Percentiles rank a stretch among this genome's conserved stretches.
Conservation (phyloP, 1,140 invertebrate species). For the Diabrotica virgifera region DNA sequence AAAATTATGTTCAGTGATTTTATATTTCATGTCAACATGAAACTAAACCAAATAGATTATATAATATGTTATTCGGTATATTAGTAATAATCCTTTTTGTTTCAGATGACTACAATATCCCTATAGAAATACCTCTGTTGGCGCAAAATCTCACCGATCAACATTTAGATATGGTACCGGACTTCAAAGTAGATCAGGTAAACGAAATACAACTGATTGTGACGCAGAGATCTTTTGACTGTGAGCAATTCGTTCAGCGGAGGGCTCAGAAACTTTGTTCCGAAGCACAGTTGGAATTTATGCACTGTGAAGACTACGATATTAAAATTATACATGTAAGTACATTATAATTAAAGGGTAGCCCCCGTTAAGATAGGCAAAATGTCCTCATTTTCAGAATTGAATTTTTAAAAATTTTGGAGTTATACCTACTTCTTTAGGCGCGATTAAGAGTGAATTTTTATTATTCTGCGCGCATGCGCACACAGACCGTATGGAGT, state of each 20-base stretch:
- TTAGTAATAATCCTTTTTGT: conserved; percentile 12
- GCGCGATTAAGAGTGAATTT: no score
- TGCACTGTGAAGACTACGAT: conserved; percentile 48
- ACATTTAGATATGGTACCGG: conserved; percentile 45
- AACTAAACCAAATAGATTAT: no score
- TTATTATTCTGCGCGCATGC: no score
- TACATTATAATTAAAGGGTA: no score
- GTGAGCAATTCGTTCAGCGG: conserved; percentile 47
- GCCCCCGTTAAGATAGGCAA: no score
- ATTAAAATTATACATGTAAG: conserved; percentile 47
- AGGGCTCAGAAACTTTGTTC: conserved; percentile 43
- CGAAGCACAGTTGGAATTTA: conserved; percentile 43
- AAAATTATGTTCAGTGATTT: no score
- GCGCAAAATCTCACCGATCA: conserved; percentile 45
- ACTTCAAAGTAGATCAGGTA: conserved; percentile 41
- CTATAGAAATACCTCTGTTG: conserved; percentile 45
- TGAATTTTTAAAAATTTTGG: no score
- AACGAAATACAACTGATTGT: conserved; percentile 46
- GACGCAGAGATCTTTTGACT: conserved; percentile 47
- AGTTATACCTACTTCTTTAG: no score
- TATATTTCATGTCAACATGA: no score
- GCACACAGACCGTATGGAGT: no score
- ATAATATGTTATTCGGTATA: no score
- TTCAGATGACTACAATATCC: conserved; percentile 47
- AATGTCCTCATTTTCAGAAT: no score